Percentiles rank a stretch among this genome's conserved stretches.
phyloP scores from a whole-genome alignment of 2,797 vertebrate genomes.

The Iguana delicatissima region DNA sequence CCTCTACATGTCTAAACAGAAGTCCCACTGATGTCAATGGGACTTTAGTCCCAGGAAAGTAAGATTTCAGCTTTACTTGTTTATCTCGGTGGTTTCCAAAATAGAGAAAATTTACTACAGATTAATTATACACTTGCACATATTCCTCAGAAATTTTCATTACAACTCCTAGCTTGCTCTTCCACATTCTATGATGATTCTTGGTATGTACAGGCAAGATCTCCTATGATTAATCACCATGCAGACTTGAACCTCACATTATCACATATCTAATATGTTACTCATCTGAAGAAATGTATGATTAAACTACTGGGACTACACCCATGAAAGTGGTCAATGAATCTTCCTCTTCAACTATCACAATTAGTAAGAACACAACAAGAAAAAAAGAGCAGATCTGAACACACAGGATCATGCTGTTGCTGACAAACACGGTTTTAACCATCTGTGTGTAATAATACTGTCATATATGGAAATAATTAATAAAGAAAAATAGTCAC shows the following conservation, averaged over 20 bases:
- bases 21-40: not conserved
- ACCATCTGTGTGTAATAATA: not conserved
- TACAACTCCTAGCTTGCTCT: not conserved
- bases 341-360: conserved; percentile 17
- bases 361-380: not conserved
- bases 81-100: not conserved
- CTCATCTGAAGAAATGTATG: conserved; percentile 9
- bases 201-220: conserved; percentile 8
- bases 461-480: not conserved
- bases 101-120: conserved; percentile 7
- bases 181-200: conserved; percentile 15
- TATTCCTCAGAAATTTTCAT: not conserved
- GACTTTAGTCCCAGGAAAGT: not conserved
- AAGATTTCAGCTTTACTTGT: not conserved
- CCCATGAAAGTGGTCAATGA: conserved; percentile 14
- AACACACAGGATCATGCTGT: not conserved
- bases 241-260: conserved; percentile 13
- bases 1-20: not conserved
- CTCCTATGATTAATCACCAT: conserved; percentile 29
- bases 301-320: conserved; percentile 14
- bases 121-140: conserved; percentile 6
- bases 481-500: not conserved
- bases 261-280: conserved; percentile 39
- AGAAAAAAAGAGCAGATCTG: conserved; percentile 4
- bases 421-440: not conserved